Evolutionary conservation across 2,113 vertebrate species (phyloP).

Genomic region (Polypterus senegalus): DNA sequence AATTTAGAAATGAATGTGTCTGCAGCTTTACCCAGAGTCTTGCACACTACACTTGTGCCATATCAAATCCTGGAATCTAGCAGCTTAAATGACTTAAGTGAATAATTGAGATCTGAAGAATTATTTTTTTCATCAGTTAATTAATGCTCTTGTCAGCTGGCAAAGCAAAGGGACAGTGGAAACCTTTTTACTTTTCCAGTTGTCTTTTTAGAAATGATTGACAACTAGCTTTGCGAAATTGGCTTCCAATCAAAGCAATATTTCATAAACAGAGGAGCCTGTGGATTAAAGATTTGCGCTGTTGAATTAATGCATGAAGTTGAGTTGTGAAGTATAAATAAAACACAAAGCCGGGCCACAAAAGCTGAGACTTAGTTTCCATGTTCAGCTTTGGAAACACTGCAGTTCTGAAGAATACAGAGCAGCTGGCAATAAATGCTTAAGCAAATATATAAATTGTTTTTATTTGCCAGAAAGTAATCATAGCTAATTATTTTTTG

Average conservation of each 20-base stretch:
- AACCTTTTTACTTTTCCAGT: neutral
- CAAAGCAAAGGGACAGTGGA: neutral
- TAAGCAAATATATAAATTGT: too few relatives aligned
- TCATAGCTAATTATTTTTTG: too few relatives aligned
- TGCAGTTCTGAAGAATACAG: too few relatives aligned
- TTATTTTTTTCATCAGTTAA: neutral
- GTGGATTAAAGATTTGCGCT: slow-evolving; percentile 1
- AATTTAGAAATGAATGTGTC: neutral
- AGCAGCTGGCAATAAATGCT: too few relatives aligned
- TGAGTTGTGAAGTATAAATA: slow-evolving; percentile 1
- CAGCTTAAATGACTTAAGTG: slow-evolving; percentile 4
- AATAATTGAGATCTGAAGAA: neutral
- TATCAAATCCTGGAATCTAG: neutral
- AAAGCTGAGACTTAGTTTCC: neutral
- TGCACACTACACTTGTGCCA: neutral
- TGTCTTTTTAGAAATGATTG: slow-evolving; percentile 4
- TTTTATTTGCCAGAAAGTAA: too few relatives aligned
- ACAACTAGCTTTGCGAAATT: neutral
- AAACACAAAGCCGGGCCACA: neutral
- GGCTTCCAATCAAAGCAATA: slow-evolving; percentile 1
- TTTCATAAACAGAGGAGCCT: slow-evolving; percentile 4
- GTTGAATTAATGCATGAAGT: slow-evolving; percentile 1
- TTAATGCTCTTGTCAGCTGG: neutral
- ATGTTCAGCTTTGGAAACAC: too few relatives aligned
- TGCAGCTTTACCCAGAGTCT: neutral